These are phyloP conservation scores for Epiblema foenella DNA, from an alignment of 2,888 invertebrate genomes.

Conservation along the genomic window DNA sequence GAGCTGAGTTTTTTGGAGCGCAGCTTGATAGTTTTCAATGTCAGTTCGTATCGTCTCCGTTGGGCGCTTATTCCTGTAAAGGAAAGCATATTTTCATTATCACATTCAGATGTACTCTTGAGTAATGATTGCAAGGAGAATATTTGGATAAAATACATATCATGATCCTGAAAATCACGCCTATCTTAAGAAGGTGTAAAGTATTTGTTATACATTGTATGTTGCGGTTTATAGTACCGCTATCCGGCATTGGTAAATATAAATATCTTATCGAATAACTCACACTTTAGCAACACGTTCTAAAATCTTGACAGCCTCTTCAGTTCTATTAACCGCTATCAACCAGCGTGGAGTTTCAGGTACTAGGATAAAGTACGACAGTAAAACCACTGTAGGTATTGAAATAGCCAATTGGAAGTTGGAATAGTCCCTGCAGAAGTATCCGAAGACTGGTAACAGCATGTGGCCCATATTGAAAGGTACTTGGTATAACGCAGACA, in stretches of 20 bases:
- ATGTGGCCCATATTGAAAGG: constrained; percentile 89
- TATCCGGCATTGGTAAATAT: constrained; percentile 11
- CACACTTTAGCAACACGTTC: constrained; percentile 86
- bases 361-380: constrained; percentile 87
- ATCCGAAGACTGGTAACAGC: constrained; percentile 86
- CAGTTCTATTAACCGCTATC: constrained; percentile 87
- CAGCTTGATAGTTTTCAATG: constrained; percentile 69
- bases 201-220: not conserved
- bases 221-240: not conserved
- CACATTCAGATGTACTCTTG: no score
- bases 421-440: constrained; percentile 87
- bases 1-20: constrained; percentile 61
- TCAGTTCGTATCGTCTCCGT: constrained; percentile 73
- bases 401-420: constrained; percentile 88
- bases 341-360: constrained; percentile 94
- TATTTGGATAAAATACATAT: no score
- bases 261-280: constrained; percentile 52
- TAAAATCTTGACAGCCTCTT: constrained; percentile 87
- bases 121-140: no score
- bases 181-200: no score
- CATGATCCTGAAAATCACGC: no score
- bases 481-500: constrained; percentile 87
- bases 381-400: constrained; percentile 82
- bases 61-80: constrained; percentile 78
- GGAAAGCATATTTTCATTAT: constrained; percentile 30